A percentile compares a stretch with the other conserved stretches of the same genome.
Evolutionary conservation across 23 tunicate genomes (phyloP).

Genomic region (Corella eumyota): DNA sequence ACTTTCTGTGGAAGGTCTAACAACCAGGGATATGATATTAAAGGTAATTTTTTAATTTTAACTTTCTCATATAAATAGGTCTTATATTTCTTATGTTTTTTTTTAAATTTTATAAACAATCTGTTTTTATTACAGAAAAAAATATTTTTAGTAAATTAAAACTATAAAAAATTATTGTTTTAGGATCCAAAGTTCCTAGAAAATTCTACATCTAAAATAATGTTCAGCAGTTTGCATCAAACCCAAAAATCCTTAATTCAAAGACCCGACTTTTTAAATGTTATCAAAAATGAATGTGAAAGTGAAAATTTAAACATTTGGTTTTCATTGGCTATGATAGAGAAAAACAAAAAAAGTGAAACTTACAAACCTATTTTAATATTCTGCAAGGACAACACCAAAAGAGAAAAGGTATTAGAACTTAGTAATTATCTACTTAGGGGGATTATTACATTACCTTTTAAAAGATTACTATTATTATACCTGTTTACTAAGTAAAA

Average conservation of each 20-base stretch:
- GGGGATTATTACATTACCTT: no score
- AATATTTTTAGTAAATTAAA: no score
- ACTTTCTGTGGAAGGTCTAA: conserved; percentile 23
- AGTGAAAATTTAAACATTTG: conserved; percentile 6
- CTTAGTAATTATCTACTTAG: no score
- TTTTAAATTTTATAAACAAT: background rate
- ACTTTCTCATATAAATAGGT: background rate
- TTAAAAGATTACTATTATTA: no score
- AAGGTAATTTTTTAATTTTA: conserved; percentile 17
- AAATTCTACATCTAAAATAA: conserved; percentile 1
- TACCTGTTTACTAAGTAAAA: no score
- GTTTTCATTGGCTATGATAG: conserved; percentile 17
- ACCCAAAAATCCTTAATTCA: conserved; percentile 1
- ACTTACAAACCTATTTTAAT: conserved; percentile 30
- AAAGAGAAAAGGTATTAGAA: no score
- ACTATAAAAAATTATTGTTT: conserved; percentile 5
- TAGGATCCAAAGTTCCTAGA: conserved; percentile 51
- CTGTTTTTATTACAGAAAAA: no score
- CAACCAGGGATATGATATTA: conserved; percentile 23
- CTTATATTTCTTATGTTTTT: background rate
- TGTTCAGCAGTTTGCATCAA: conserved; percentile 36
- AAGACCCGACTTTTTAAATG: background rate
- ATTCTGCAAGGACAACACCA: no score
- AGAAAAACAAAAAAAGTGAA: background rate
- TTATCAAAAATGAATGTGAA: background rate